phyloP scores from a whole-genome alignment of 1,140 invertebrate species.

The Halyomorpha halys region DNA sequence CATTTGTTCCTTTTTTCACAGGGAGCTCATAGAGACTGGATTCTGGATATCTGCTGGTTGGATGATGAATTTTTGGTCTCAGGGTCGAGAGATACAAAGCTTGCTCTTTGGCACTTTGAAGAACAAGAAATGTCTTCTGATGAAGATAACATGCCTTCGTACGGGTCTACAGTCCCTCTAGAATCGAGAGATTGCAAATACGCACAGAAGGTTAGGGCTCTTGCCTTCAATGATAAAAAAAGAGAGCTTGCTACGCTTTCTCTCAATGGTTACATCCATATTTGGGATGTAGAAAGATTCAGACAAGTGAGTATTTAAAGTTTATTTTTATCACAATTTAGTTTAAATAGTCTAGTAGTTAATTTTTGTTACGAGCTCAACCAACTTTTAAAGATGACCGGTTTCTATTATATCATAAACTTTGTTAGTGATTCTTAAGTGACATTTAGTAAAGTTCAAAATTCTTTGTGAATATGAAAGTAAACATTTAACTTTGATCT shows the following conservation, averaged over 20 bases:
- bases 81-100: slow-evolving; percentile 79
- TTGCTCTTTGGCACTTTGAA: slow-evolving; percentile 61
- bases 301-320: slow-evolving; percentile 43
- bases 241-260: slow-evolving; percentile 86
- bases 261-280: slow-evolving; percentile 79
- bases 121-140: slow-evolving; percentile 32
- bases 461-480: too few species aligned
- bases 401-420: too few species aligned
- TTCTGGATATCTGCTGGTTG: slow-evolving; percentile 92
- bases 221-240: slow-evolving; percentile 75
- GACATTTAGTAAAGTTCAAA: too few species aligned
- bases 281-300: slow-evolving; percentile 81
- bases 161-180: slow-evolving; percentile 51
- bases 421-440: too few species aligned
- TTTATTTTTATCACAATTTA: too few species aligned
- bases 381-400: too few species aligned
- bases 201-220: slow-evolving; percentile 72
- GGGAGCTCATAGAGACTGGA: slow-evolving; percentile 77
- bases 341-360: too few species aligned
- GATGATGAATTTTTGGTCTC: slow-evolving; percentile 92
- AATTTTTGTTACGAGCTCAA: too few species aligned
- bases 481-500: too few species aligned
- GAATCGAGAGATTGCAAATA: slow-evolving; percentile 59
- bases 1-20: slow-evolving; percentile 29
- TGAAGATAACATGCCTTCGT: slow-evolving; percentile 28